phyloP scores from a whole-genome alignment of 2,797 vertebrate genomes.

The Podargus strigoides region DNA sequence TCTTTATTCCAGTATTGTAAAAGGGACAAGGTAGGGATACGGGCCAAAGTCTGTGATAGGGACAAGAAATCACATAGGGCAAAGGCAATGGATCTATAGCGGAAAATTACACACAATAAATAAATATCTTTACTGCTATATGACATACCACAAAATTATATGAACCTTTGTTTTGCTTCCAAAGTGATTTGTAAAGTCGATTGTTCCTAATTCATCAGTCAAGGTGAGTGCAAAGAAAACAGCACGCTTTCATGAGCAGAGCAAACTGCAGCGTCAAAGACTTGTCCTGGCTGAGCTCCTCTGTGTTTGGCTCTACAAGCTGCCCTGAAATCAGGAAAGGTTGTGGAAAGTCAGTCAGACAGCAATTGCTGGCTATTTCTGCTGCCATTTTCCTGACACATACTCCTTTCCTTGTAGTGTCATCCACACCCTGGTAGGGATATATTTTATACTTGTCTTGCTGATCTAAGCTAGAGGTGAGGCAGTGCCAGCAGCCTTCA shows the following conservation, averaged over 20 bases:
- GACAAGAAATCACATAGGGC: background rate
- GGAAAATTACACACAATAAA: conserved; percentile 26
- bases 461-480: background rate
- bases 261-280: background rate
- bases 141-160: background rate
- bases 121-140: background rate
- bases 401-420: background rate
- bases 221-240: background rate
- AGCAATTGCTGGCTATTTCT: background rate
- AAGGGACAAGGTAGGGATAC: background rate
- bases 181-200: background rate
- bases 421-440: background rate
- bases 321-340: background rate
- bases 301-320: background rate
- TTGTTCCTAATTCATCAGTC: background rate
- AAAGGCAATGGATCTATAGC: background rate
- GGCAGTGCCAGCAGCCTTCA: background rate
- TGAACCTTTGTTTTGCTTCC: background rate
- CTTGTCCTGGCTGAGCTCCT: background rate
- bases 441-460: background rate
- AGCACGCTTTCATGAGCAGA: background rate
- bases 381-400: background rate
- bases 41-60: conserved; percentile 3
- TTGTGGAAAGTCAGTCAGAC: background rate
- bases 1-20: background rate